Evolutionary conservation across 2,888 invertebrate species (phyloP), one percentile per base, ranked within the genome.

Genomic region (Orchesellides sinensis): DNA sequence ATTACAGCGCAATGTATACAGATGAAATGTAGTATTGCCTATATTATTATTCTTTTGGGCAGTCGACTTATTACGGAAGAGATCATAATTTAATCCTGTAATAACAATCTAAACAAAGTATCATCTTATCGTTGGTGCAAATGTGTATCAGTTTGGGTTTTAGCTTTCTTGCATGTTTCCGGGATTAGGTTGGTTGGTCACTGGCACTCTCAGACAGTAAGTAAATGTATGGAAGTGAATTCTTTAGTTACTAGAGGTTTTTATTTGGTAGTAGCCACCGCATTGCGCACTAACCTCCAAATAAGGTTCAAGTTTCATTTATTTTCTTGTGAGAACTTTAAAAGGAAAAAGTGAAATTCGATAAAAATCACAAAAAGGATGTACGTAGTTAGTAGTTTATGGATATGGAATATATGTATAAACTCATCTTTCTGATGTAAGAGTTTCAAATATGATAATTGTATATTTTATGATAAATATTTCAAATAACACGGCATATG

Each of bases 311-410:
- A 27, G 77, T 77, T 77, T 68, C 68, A 47, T 23, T 74, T 74
- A 49, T 68, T 59, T 77, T 59, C 66, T 68, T 77, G 59, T 68
- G 77, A 69, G 68, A 77, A 69, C 45, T 27, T 29, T 19, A 68
- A 69, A 74, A 77, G 56, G 77, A 56, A 77, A 77, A 77, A 77
- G 68, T 68, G 77, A 77, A 77, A 68, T 59, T 77, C 49, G 68
- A 69, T 69, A 47, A 69, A n/a, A 59, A 68, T 68, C 68, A 52
- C 29, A 4, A 40, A 25, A 12, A 8, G 66, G 49, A 49, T 66
- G 66, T n/a, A 40, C 14, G 10, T 45, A 40, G 12, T 3, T 32
- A 10, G 49, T 29, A n/a, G 25, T 19, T 21, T 12, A 49, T 25
- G 29, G 23, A 40, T 19, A 52, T 2, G 23, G 1, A 32, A 32